Conservation (phyloP, 2,888 invertebrate genomes). For the Rhyacophila evoluta region DNA sequence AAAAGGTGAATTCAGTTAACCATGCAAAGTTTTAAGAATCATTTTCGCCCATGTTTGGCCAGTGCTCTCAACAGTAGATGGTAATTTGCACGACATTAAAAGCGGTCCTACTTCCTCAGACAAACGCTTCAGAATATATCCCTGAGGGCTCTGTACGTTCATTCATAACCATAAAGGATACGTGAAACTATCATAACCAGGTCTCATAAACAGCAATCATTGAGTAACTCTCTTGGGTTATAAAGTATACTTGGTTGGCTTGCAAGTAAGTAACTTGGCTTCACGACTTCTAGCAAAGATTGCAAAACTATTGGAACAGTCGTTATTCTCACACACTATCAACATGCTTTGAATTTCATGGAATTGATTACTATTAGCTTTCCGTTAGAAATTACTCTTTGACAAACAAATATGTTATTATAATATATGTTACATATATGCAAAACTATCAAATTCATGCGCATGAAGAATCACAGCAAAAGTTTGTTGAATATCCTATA, state of each 20-base stretch:
- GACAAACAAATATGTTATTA: too few species aligned
- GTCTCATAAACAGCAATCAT: constrained; percentile 53
- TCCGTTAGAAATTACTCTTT: not conserved
- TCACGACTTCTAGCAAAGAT: not conserved
- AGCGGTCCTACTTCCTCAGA: constrained; percentile 27
- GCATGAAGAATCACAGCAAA: too few species aligned
- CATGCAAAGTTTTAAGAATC: not conserved
- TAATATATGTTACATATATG: too few species aligned
- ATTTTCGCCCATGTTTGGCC: not conserved
- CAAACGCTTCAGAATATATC: constrained; percentile 37
- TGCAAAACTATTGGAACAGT: constrained; percentile 20
- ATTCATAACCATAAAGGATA: constrained; percentile 46
- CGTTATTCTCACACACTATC: not conserved
- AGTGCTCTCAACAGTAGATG: not conserved
- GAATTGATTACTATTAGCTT: constrained; percentile 2
- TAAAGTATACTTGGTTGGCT: constrained; percentile 28
- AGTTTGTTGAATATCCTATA: too few species aligned
- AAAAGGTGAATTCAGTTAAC: not conserved
- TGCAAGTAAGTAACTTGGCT: constrained; percentile 3
- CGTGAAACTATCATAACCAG: constrained; percentile 50
- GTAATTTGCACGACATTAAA: constrained; percentile 32
- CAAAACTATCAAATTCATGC: too few species aligned
- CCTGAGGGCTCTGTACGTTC: constrained; percentile 34
- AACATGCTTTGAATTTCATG: not conserved
- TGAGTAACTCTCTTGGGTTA: constrained; percentile 40